Percentiles rank a stretch among this genome's conserved stretches.
Evolutionary conservation across 30 jellyfish, hydroid and myxozoan genomes (phyloP).

Genomic region (Catostylus mosaicus): DNA sequence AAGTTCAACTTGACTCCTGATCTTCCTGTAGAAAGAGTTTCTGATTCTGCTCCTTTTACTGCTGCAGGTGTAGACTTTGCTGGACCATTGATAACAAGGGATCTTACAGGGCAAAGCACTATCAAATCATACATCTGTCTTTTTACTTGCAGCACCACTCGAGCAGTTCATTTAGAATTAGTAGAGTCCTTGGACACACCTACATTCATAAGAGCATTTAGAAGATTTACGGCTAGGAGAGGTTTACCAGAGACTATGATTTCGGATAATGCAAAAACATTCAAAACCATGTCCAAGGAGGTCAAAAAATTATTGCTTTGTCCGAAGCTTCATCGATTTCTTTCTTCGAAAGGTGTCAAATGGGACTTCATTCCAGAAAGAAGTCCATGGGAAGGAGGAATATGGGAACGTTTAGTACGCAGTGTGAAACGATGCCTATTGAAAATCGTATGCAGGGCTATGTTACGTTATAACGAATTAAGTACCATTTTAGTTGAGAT

Average conservation of each 20-base stretch:
- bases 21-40: constrained; percentile 42
- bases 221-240: constrained; percentile 27
- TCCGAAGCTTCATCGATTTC: constrained; percentile 4
- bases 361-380: constrained; percentile 33
- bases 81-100: constrained; percentile 25
- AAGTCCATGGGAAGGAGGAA: constrained; percentile 65
- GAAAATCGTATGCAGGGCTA: constrained; percentile 42
- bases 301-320: constrained; percentile 13
- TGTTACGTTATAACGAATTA: constrained; percentile 25
- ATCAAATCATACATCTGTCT: constrained; percentile 36
- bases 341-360: constrained; percentile 10
- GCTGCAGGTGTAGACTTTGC: constrained; percentile 57
- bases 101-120: background rate
- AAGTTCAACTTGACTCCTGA: constrained; percentile 2
- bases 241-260: constrained; percentile 35
- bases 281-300: constrained; percentile 32
- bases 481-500: constrained; percentile 31
- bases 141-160: constrained; percentile 54
- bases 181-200: constrained; percentile 14
- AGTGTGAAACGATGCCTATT: constrained; percentile 31
- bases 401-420: constrained; percentile 48
- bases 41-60: constrained; percentile 48
- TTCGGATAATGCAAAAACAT: constrained; percentile 43
- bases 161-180: constrained; percentile 62
- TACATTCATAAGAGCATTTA: constrained; percentile 11